phyloP scores from a whole-genome alignment of 2,888 invertebrate species.

The Chloroclysta siterata region DNA sequence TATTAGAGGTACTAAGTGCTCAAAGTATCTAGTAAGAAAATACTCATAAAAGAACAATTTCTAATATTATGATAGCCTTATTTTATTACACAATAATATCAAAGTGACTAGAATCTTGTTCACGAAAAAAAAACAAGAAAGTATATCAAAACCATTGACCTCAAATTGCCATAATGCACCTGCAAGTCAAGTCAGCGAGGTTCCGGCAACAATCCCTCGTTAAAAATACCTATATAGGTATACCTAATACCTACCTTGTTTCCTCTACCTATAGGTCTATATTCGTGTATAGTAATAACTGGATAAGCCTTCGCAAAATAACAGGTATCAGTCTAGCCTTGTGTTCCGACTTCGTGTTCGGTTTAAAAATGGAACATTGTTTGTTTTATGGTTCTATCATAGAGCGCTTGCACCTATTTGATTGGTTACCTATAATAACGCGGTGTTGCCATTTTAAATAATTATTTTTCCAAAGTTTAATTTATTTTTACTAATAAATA shows the following conservation, averaged over 20 bases:
- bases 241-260: neutral
- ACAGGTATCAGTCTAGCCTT: conserved; percentile 39
- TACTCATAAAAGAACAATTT: too few species aligned
- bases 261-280: conserved; percentile 2
- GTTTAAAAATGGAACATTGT: conserved; percentile 21
- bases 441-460: neutral
- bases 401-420: neutral
- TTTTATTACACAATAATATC: neutral
- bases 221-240: conserved; percentile 21
- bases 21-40: too few species aligned
- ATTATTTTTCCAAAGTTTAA: neutral
- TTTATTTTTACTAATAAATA: too few species aligned
- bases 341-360: conserved; percentile 20
- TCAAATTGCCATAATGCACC: conserved; percentile 48
- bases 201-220: conserved; percentile 42
- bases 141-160: conserved; percentile 32
- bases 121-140: conserved; percentile 11
- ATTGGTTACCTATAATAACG: neutral
- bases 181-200: conserved; percentile 38
- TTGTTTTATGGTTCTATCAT: conserved; percentile 1
- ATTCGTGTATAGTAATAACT: conserved; percentile 29
- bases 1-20: too few species aligned
- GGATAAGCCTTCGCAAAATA: conserved; percentile 34
- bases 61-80: neutral
- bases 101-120: conserved; percentile 1